Percentiles rank a stretch among this genome's conserved stretches.
These are phyloP conservation scores for Cyclargus thomasi DNA, from an alignment of 1,140 invertebrate genomes.

Conservation along the genomic window DNA sequence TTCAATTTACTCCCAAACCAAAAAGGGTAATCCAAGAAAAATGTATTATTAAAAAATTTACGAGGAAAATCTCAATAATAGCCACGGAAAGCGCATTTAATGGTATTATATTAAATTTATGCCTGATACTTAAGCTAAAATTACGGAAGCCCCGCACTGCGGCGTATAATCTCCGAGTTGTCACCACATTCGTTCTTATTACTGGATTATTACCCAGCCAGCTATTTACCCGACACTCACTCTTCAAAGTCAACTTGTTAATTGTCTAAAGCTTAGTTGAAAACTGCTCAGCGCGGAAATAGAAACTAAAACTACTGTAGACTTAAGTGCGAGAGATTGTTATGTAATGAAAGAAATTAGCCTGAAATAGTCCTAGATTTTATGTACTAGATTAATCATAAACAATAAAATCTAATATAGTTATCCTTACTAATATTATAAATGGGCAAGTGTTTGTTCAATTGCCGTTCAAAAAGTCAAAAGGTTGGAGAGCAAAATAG, in stretches of 20 bases:
- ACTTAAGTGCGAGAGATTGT: background rate
- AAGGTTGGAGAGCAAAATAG: too few species aligned
- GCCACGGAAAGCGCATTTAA: conserved; percentile 39
- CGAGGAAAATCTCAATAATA: conserved; percentile 42
- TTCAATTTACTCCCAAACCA: conserved; percentile 4
- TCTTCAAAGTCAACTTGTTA: conserved; percentile 7
- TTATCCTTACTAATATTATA: too few species aligned
- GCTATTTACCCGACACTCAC: conserved; percentile 21
- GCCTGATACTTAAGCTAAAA: conserved; percentile 45
- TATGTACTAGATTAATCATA: too few species aligned
- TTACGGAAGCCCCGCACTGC: conserved; percentile 50
- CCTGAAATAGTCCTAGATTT: too few species aligned
- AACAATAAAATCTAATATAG: too few species aligned
- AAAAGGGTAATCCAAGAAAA: conserved; percentile 19
- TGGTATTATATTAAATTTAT: conserved; percentile 52
- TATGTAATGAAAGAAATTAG: too few species aligned
- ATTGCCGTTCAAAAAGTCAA: too few species aligned
- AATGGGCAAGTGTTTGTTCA: too few species aligned
- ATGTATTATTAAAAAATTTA: conserved; percentile 43
- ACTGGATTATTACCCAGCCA: conserved; percentile 41
- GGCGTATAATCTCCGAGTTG: conserved; percentile 51
- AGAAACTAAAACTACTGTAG: background rate
- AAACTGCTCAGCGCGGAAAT: background rate
- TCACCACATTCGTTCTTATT: conserved; percentile 52
- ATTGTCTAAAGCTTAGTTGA: background rate